Percentiles rank a stretch among this genome's conserved stretches.
These are phyloP conservation scores for Dryococelus australis DNA, from an alignment of 2,888 invertebrate species.

Conservation along the genomic window DNA sequence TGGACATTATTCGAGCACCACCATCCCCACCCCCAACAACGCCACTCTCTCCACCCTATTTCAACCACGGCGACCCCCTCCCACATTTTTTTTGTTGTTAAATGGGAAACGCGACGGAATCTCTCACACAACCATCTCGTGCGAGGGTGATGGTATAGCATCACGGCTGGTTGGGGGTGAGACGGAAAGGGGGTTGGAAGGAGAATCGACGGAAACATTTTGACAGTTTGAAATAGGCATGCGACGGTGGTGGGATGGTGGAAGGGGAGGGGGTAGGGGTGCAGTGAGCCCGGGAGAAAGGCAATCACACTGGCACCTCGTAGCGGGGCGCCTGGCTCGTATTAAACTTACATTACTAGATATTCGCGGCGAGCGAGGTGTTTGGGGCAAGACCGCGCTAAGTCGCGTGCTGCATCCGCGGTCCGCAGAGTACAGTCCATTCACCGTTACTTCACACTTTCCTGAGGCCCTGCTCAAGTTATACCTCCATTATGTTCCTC, in stretches of 20 bases:
- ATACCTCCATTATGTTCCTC: no score
- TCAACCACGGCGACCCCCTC: neutral
- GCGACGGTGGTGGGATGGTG: neutral
- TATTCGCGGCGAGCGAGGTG: neutral
- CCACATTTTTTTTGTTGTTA: neutral
- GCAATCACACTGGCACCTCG: conserved; percentile 19
- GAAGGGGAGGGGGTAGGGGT: neutral
- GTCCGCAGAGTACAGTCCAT: no score
- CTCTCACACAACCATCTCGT: neutral
- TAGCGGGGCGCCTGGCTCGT: neutral
- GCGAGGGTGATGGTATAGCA: neutral
- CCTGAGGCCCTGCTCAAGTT: no score
- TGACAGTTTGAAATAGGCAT: conserved; percentile 29
- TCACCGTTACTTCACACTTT: no score
- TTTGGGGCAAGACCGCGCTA: neutral
- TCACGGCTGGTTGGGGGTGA: no score
- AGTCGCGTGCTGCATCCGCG: neutral
- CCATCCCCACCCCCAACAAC: neutral
- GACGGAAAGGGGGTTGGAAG: neutral
- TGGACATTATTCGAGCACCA: conserved; percentile 13
- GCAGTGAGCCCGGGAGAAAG: neutral
- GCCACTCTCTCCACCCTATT: neutral
- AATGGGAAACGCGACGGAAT: conserved; percentile 9
- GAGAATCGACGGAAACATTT: conserved; percentile 25
- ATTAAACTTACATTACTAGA: conserved; percentile 25